phyloP scores from a whole-genome alignment of 2,113 vertebrate species.

The Procapra przewalskii region DNA sequence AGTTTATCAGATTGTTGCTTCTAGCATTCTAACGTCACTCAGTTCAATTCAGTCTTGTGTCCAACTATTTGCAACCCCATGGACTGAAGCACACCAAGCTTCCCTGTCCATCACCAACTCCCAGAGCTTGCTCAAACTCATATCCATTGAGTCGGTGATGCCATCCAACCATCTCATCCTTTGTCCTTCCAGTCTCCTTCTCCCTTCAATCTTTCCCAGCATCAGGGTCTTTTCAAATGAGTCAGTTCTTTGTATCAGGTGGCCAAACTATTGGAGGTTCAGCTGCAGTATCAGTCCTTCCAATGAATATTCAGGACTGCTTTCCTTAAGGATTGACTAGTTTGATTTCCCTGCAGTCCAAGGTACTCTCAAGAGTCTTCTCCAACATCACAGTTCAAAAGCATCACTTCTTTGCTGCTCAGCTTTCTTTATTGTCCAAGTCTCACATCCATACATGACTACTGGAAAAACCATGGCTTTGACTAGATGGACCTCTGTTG shows the following conservation, averaged over 20 bases:
- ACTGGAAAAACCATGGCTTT: not conserved
- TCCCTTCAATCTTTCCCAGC: not conserved
- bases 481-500: not conserved
- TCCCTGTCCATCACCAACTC: not conserved
- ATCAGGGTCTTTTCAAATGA: not conserved
- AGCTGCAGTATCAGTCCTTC: not conserved
- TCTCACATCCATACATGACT: not conserved
- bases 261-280: not conserved
- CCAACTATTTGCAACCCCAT: not conserved
- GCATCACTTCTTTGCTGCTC: not conserved
- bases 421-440: not conserved
- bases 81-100: not conserved
- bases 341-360: not conserved
- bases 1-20: not conserved
- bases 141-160: not conserved
- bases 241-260: not conserved
- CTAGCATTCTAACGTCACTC: not conserved
- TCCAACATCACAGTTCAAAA: not conserved
- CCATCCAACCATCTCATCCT: not conserved
- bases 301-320: not conserved
- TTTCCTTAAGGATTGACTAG: not conserved
- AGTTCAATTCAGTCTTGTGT: not conserved
- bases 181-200: not conserved
- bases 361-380: not conserved
- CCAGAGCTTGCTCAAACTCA: not conserved